phyloP scores from a whole-genome alignment of 2,888 invertebrate species.

The Ennomos quercinarius region DNA sequence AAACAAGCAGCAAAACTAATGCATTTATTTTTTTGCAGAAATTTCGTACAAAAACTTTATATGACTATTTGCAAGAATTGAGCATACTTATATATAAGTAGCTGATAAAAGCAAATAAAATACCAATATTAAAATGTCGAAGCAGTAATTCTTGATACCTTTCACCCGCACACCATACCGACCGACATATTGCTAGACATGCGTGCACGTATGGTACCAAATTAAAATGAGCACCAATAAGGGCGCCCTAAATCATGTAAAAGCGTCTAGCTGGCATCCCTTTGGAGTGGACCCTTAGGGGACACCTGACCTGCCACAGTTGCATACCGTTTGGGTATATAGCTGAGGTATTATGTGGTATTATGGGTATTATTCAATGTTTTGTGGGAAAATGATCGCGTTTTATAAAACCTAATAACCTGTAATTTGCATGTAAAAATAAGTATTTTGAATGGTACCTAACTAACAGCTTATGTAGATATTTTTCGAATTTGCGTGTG shows the following conservation, averaged over 20 bases:
- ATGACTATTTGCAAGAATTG: not conserved
- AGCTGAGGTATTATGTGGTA: constrained; percentile 6
- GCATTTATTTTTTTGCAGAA: too few relatives aligned
- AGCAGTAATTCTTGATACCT: not conserved
- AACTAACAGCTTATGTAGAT: too few relatives aligned
- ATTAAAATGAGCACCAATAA: constrained; percentile 80
- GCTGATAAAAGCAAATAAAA: not conserved
- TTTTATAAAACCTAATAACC: not conserved
- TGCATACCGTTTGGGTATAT: constrained; percentile 39
- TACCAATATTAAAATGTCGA: constrained; percentile 1
- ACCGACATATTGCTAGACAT: constrained; percentile 17
- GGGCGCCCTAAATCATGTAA: constrained; percentile 71
- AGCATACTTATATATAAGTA: not conserved
- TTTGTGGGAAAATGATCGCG: not conserved
- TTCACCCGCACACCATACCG: constrained; percentile 1
- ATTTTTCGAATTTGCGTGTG: too few relatives aligned
- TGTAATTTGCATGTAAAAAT: too few relatives aligned
- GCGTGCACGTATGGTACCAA: constrained; percentile 45
- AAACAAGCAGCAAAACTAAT: too few relatives aligned
- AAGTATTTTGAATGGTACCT: too few relatives aligned
- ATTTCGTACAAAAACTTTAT: too few relatives aligned
- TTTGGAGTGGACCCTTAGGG: constrained; percentile 71
- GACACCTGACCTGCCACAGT: constrained; percentile 69
- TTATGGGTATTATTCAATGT: constrained; percentile 11
- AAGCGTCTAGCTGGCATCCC: constrained; percentile 72